These are phyloP conservation scores for Cynopterus sphinx DNA, from an alignment of 2,797 vertebrate species.

Conservation along the genomic window DNA sequence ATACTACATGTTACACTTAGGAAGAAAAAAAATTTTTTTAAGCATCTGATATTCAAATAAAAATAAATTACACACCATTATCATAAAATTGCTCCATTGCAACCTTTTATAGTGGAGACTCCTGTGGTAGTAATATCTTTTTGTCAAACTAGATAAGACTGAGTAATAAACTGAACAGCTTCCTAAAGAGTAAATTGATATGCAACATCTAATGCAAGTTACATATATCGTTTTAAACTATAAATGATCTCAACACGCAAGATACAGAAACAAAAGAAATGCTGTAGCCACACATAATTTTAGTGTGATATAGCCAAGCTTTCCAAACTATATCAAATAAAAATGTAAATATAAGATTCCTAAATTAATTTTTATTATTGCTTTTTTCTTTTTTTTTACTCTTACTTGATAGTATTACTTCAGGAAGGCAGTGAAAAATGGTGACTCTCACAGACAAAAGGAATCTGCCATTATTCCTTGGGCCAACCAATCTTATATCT, in stretches of 20 bases:
- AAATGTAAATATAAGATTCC: background rate
- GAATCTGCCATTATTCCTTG: background rate
- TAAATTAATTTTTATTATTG: constrained; percentile 5
- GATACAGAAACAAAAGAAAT: constrained; percentile 60
- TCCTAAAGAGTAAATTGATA: constrained; percentile 50
- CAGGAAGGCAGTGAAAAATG: background rate
- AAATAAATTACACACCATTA: constrained; percentile 44
- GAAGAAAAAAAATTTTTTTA: constrained; percentile 21
- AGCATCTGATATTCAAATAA: constrained; percentile 46
- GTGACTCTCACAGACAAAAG: background rate
- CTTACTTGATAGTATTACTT: background rate
- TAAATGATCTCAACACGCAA: constrained; percentile 48
- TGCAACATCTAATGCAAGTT: background rate
- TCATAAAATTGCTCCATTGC: constrained; percentile 31
- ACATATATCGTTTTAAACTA: constrained; percentile 53
- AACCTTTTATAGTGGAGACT: background rate
- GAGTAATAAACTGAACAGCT: constrained; percentile 14
- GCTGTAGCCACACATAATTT: background rate
- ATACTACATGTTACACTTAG: constrained; percentile 30
- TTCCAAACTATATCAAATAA: constrained; percentile 14
- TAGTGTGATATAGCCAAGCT: background rate
- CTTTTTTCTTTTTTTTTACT: background rate
- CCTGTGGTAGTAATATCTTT: background rate
- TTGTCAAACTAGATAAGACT: constrained; percentile 49
- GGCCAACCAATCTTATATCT: background rate